Evolutionary conservation across 2,888 invertebrate species (phyloP), one percentile per base, ranked within the genome.

Genomic region (Magallana nippona): DNA sequence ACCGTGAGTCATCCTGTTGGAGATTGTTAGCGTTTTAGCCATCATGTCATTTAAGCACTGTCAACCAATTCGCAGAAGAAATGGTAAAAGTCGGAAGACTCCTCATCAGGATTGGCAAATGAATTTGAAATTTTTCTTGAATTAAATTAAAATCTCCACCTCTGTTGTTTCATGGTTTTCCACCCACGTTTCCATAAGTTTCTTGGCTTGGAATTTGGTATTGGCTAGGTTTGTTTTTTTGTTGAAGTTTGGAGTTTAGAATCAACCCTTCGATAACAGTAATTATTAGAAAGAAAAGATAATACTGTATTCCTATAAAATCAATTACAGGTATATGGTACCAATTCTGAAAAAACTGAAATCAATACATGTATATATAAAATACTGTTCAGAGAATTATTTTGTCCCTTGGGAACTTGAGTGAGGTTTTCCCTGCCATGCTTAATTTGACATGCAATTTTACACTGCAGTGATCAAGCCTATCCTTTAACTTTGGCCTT

Each of bases 11-110:
- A 71, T 71, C 71, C 71, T 71, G 10, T 15, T 71, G 27, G 71
- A 71, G 71, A 71, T 71, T 22, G 71, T 71, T 71, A 71, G 32
- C 22, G 71, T 71, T 71, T 71, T 71, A 71, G 71, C 71, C 71
- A 71, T 71, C 71, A 22, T 71, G 71, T 27, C 71, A 71, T 71
- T 71, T 71, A 71, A 71, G 71, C 27, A 71, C 32, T 71, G 71
- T 71, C 71, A 71, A 71, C 71, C 71, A 71, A 71, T 71, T 71
- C 32, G 22, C 71, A 71, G 19, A 71, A 71, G 27, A 71, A 71
- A 19, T 63, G 63, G 63, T 27, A 63, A 10, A 63, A 11, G 27
- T 27, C 13, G 13, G 27, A 63, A 22, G 27, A 22, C 63, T 63
- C 3, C 22, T 10, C 8, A 63, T 13, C 13, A 22, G 15, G 44